phyloP scores from a whole-genome alignment of 2,113 vertebrate genomes.

The Ochotona curzoniae region DNA sequence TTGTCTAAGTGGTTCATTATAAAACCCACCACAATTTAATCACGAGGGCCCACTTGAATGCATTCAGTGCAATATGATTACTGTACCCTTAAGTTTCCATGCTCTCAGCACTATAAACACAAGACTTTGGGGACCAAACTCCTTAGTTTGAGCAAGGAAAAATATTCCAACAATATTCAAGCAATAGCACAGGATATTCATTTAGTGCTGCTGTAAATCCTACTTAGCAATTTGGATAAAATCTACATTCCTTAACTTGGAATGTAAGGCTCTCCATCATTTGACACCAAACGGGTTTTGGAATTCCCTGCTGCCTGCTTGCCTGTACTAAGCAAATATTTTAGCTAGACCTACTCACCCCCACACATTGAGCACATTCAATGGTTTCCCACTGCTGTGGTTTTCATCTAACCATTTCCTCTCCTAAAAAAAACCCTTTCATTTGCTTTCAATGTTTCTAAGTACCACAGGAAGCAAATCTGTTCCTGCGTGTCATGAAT shows the following conservation, averaged over 20 bases:
- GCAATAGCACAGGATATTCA: neutral
- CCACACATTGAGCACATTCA: neutral
- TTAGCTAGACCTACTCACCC: neutral
- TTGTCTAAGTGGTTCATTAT: too few relatives aligned
- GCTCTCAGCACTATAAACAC: too few relatives aligned
- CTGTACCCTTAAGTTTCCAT: too few relatives aligned
- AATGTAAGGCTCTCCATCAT: neutral
- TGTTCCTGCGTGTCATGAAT: neutral
- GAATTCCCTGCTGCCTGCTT: neutral
- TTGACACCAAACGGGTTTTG: neutral
- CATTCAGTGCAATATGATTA: too few relatives aligned
- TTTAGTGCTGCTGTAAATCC: neutral
- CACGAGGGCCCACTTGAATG: too few relatives aligned
- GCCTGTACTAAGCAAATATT: neutral
- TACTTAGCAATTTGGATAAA: neutral
- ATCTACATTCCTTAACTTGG: neutral
- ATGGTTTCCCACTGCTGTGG: neutral
- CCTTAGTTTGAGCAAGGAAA: too few relatives aligned
- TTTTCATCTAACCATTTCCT: neutral
- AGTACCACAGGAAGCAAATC: neutral
- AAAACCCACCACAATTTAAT: too few relatives aligned
- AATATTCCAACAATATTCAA: too few relatives aligned
- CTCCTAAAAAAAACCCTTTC: neutral
- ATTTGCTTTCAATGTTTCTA: neutral
- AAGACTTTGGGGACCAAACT: too few relatives aligned